phyloP scores from a whole-genome alignment of 2,888 invertebrate genomes.

The Prosapia bicincta region DNA sequence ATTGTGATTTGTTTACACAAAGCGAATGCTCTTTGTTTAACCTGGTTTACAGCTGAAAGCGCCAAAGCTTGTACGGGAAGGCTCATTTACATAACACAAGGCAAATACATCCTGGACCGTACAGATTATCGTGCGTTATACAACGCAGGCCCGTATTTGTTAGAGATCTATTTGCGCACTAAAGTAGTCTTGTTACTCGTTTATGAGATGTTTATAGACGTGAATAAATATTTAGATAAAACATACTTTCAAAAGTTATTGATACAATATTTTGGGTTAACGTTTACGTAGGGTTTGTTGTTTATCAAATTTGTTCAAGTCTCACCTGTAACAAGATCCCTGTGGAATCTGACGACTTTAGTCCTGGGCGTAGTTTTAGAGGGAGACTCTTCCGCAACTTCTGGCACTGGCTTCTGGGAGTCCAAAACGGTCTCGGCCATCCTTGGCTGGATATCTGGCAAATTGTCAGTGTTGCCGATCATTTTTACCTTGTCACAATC shows the following conservation, averaged over 20 bases:
- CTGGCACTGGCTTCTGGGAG: constrained; percentile 6
- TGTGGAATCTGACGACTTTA: constrained; percentile 34
- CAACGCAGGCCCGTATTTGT: too few species aligned
- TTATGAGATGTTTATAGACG: too few species aligned
- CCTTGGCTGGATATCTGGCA: background rate
- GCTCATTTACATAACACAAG: background rate
- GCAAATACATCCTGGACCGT: too few species aligned
- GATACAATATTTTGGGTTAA: too few species aligned
- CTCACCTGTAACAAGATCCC: constrained; percentile 34
- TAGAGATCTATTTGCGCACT: too few species aligned
- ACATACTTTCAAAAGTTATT: too few species aligned
- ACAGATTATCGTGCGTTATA: too few species aligned
- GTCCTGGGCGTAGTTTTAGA: constrained; percentile 19
- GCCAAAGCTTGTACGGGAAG: background rate
- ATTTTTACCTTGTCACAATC: background rate
- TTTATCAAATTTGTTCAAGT: too few species aligned
- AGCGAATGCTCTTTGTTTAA: background rate
- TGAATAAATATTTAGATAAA: too few species aligned
- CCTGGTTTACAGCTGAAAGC: too few species aligned
- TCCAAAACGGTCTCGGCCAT: background rate
- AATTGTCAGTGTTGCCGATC: background rate
- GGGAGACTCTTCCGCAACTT: constrained; percentile 4
- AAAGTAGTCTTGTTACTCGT: too few species aligned
- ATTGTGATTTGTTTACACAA: background rate
- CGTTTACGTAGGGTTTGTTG: too few species aligned